Percentiles rank a stretch among this genome's conserved stretches.
Conservation (phyloP, 1,140 invertebrate species). For the Drosophila sulfurigaster region DNA sequence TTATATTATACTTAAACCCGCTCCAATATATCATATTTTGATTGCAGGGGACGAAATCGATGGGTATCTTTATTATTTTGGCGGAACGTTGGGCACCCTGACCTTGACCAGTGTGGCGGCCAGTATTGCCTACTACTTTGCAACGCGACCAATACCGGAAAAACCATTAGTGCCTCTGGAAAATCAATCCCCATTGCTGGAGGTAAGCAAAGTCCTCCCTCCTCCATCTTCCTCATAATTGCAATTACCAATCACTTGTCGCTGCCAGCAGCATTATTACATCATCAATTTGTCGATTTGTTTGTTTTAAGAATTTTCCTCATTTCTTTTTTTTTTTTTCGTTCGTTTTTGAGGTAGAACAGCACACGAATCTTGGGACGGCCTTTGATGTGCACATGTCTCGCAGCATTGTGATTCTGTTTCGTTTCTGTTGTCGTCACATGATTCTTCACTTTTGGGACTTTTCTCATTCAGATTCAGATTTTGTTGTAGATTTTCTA, state of each 20-base stretch:
- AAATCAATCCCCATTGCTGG: constrained; percentile 89
- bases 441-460: constrained; percentile 62
- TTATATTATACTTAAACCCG: no score
- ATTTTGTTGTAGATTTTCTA: constrained; percentile 42
- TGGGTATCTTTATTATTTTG: constrained; percentile 91
- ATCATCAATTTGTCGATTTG: constrained; percentile 59
- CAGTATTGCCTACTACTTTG: constrained; percentile 90
- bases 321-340: constrained; percentile 13
- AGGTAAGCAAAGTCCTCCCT: constrained; percentile 86
- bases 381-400: constrained; percentile 77
- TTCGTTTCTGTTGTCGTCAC: constrained; percentile 74
- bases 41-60: constrained; percentile 89
- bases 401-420: constrained; percentile 52
- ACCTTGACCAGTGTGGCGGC: constrained; percentile 91
- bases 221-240: constrained; percentile 1
- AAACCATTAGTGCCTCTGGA: constrained; percentile 91
- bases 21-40: not conserved
- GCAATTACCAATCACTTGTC: constrained; percentile 16
- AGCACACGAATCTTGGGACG: constrained; percentile 45
- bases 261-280: constrained; percentile 44
- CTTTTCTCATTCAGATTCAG: constrained; percentile 48
- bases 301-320: constrained; percentile 31
- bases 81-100: constrained; percentile 90
- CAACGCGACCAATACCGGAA: constrained; percentile 89
- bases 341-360: constrained; percentile 58